Base-by-base conservation (phyloP, 2,113 vertebrate species). In the Tapirus terrestris region DNA sequence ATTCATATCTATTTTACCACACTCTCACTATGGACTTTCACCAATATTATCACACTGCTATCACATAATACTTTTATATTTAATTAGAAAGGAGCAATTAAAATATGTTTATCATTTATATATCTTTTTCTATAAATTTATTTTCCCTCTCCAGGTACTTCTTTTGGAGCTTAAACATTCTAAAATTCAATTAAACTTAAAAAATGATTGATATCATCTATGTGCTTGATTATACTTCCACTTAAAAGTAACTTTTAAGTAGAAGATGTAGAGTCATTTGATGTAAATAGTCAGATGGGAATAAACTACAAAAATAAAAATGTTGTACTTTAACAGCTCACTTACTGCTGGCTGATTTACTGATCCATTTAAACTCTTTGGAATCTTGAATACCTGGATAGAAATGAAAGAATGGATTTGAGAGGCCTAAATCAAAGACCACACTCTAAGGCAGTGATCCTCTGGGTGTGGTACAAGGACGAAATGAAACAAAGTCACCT, bases 61-160 rank as follows among this genome's bases (percentile, higher is more conserved):
- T 84, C 45, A 88, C 6, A 53, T 17, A 73, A 67, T 53, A 67
- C 65, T 93, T 76, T 73, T 75, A 81, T 56, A 53, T 89, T 97
- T 67, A 94, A 93, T 60, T 79, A 85, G 80, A 95, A 92, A 95
- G 18, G 4, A 43, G 43, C 27, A 84, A 20, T 89, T 53, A 96
- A 79, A 83, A 85, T 33, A 79, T n/a, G 3, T 76, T 89, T 51
- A 48, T 80, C 11, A 65, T 39, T 83, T 72, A 18, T 61, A 76
- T 51, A 45, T 87, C 53, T 90, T 77, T 90, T 93, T 80, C 48
- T 60, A 60, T 43, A 72, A 67, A 58, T 77, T 33, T 60, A 70
- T 36, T 93, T 95, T 81, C 13, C n/a, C 12, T 72, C 82, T 39
- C 27, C 6, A 43, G 65, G 0, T 58, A 72, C 6, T 63, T 73